Evolutionary conservation across 2,888 invertebrate genomes (phyloP).

Genomic region (Listrodromus nycthemerus): DNA sequence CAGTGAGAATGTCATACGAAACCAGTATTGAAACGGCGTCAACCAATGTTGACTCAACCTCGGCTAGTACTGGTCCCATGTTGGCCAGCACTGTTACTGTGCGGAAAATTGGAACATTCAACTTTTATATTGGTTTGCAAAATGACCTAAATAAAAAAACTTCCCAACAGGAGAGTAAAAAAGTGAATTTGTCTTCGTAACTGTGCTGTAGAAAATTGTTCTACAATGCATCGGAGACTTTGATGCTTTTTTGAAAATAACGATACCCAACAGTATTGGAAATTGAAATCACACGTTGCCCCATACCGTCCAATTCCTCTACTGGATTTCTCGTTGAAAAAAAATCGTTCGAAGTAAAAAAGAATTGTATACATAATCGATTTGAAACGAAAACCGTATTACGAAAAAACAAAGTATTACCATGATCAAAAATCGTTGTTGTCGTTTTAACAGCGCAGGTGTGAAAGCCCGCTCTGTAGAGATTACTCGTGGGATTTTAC

Average conservation of each 20-base stretch:
- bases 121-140: too few relatives aligned
- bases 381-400: background rate
- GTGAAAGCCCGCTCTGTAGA: constrained; percentile 41
- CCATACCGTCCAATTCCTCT: background rate
- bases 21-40: too few relatives aligned
- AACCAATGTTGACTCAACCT: too few relatives aligned
- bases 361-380: background rate
- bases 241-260: background rate
- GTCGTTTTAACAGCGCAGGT: constrained; percentile 51
- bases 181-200: background rate
- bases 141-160: too few relatives aligned
- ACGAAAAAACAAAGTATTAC: background rate
- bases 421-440: constrained; percentile 31
- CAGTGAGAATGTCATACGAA: too few relatives aligned
- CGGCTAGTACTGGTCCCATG: too few relatives aligned
- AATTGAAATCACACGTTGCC: background rate
- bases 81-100: background rate
- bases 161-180: background rate
- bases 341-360: background rate
- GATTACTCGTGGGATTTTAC: constrained; percentile 61
- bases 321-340: background rate
- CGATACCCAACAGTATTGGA: background rate
- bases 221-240: background rate
- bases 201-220: background rate
- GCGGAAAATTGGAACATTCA: background rate